A percentile compares a stretch with the other conserved stretches of the same genome.
These are phyloP conservation scores for Gnathonemus longibarbis DNA, from an alignment of 2,113 vertebrate species.

Conservation along the genomic window DNA sequence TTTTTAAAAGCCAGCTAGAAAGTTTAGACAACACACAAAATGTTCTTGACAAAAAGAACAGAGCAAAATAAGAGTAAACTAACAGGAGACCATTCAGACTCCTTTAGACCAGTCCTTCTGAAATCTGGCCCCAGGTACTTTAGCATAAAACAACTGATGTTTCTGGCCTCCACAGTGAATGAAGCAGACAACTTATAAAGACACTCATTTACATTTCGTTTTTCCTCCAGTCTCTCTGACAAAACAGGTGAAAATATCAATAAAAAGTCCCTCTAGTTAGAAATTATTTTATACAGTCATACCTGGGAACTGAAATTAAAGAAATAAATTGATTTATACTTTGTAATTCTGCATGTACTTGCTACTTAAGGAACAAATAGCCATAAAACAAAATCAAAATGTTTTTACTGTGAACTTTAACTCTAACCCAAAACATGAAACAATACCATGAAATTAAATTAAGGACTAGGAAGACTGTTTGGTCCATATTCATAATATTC, in stretches of 20 bases:
- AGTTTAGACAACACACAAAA: neutral
- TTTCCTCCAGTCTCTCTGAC: neutral
- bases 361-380: neutral
- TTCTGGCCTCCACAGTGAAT: neutral
- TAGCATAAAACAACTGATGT: neutral
- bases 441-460: neutral
- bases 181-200: neutral
- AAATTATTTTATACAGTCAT: neutral
- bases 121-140: neutral
- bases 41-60: neutral
- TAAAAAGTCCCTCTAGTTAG: neutral
- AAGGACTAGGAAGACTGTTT: neutral
- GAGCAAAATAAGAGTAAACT: neutral
- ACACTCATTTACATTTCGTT: neutral
- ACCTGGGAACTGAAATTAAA: neutral
- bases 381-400: neutral
- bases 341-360: neutral
- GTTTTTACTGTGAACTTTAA: neutral
- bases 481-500: neutral
- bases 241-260: neutral
- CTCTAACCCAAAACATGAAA: neutral
- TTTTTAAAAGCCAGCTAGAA: neutral
- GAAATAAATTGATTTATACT: neutral
- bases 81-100: neutral
- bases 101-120: neutral